Percentiles rank a stretch among this genome's conserved stretches.
These are phyloP conservation scores for Hirtodrosophila confusa DNA, from an alignment of 2,888 invertebrate species.

Conservation along the genomic window DNA sequence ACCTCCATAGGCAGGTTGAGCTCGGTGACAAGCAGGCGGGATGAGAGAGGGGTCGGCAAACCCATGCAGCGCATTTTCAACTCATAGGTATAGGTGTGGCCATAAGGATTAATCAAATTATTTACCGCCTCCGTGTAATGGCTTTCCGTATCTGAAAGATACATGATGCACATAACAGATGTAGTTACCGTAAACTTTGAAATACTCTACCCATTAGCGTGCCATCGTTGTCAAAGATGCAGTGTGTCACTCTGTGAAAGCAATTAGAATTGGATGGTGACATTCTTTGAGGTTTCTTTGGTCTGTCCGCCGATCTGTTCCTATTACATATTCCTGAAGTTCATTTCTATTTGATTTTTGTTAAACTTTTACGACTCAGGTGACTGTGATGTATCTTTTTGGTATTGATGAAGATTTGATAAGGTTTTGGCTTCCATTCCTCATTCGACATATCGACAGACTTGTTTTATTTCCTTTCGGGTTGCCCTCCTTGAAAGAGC, in stretches of 20 bases:
- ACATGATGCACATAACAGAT: too few relatives aligned
- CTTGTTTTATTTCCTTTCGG: too few relatives aligned
- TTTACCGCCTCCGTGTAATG: conserved; percentile 89
- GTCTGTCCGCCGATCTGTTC: background rate
- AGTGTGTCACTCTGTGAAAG: conserved; percentile 42
- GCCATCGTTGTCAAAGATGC: conserved; percentile 67
- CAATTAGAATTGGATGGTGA: background rate
- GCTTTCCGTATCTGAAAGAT: conserved; percentile 89
- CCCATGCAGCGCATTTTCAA: conserved; percentile 90
- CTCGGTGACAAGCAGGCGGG: conserved; percentile 86
- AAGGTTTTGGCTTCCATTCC: too few relatives aligned
- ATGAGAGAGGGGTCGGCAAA: conserved; percentile 85
- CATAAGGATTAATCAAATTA: conserved; percentile 87
- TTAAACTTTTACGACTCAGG: background rate
- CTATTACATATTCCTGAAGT: conserved; percentile 8
- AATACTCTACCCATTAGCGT: conserved; percentile 52
- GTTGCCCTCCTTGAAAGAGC: too few relatives aligned
- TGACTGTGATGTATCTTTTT: background rate
- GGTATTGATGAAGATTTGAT: too few relatives aligned
- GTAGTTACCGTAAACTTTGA: too few relatives aligned
- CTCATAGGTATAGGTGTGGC: conserved; percentile 90
- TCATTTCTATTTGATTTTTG: background rate
- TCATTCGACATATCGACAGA: too few relatives aligned
- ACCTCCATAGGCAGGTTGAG: conserved; percentile 87
- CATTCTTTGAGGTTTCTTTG: conserved; percentile 8